A percentile compares a stretch with the other conserved stretches of the same genome.
phyloP scores from a whole-genome alignment of 2,113 vertebrate species.

The Atherinomorus stipes region DNA sequence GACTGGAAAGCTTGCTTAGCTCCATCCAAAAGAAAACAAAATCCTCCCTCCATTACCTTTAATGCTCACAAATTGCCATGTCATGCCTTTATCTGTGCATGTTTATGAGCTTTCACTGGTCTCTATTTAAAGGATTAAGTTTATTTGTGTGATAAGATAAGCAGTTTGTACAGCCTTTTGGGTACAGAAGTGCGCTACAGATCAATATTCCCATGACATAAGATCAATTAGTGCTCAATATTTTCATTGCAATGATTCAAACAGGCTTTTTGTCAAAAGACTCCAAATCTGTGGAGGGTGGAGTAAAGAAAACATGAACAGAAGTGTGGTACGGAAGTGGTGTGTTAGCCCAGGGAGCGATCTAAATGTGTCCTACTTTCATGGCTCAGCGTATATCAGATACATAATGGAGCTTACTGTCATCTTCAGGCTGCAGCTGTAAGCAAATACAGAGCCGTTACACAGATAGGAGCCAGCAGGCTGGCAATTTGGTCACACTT shows the following conservation, averaged over 20 bases:
- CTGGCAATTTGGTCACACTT: neutral
- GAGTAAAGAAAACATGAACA: neutral
- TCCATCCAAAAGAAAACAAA: neutral
- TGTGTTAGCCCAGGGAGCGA: neutral
- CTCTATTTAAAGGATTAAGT: neutral
- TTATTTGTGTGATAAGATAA: neutral
- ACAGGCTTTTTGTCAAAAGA: neutral
- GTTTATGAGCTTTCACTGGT: neutral
- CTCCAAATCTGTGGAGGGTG: neutral
- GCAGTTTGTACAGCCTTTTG: neutral
- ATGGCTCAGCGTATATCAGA: conserved; percentile 9
- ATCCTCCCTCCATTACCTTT: neutral
- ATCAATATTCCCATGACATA: neutral
- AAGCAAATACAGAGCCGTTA: no score
- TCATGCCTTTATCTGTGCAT: neutral
- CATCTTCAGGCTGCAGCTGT: neutral
- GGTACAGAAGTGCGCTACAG: neutral
- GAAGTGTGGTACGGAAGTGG: neutral
- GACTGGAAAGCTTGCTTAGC: neutral
- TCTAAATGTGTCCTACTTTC: conserved; percentile 17
- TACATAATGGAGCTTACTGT: conserved; percentile 61
- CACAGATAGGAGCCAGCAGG: no score
- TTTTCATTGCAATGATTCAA: neutral
- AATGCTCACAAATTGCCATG: neutral
- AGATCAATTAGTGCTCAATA: neutral